Base-by-base conservation (phyloP, 2,113 vertebrate genomes). In the Vicugna pacos region DNA sequence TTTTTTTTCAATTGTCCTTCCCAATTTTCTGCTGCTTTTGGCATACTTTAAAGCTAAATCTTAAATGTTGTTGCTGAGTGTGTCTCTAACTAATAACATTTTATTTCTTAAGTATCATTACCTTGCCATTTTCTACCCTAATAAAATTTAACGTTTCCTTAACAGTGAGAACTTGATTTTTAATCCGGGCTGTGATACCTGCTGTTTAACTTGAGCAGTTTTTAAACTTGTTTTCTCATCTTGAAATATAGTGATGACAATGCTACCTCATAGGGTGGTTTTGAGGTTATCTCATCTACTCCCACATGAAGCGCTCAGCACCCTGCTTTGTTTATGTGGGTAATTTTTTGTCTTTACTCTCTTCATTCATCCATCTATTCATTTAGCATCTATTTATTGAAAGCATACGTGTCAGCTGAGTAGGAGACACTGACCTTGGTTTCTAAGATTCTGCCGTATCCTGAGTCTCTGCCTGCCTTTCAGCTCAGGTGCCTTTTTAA, bases 341-440 rank as follows among this genome's bases (percentile, higher is more conserved):
- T 19, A 35, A 16, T 62, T 56, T 72, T 90, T 56, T 91, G 30
- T 67, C 64, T 89, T 9, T 64, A 42, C 22, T 77, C 42, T 73
- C 20, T 13, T 22, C 76, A 56, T 79, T 15, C 35, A 32, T 20
- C 38, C n/a, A 64, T 77, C 52, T 48, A 26, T 12, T 60, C n/a
- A 50, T 81, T 48, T 35, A 75, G 65, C 65, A 76, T 75, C 30
- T 87, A 91, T 46, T 91, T 91, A 62, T 82, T 94, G 88, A 94
- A 28, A 28, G 77, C 8, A 17, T 42, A 3, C 60, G 20, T 56
- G 54, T 86, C 67, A 72, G 0, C 60, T 46, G 15, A 73, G 67
- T 28, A 69, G 46, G 70, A 77, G 35, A 84, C 30, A 22, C 50
- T 91, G 52, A 64, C 54, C 52, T 92, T 62, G 70, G 8, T 32